Base-by-base conservation (phyloP, 2,797 vertebrate genomes). In the Tauraco hartlaubi region DNA sequence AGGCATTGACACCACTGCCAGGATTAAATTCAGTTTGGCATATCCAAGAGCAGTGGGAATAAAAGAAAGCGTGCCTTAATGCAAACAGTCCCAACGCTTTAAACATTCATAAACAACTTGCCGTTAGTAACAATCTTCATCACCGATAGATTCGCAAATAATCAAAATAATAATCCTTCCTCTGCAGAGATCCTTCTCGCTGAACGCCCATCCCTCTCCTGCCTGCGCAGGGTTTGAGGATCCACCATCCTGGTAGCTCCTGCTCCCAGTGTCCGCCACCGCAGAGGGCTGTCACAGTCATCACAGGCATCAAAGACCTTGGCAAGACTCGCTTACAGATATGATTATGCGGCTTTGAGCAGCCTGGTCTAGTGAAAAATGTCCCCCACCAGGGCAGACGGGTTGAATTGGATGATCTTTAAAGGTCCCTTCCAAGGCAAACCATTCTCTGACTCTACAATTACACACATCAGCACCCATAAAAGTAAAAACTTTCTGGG, bases 401-500 rank as follows among this genome's bases (percentile, higher is more conserved):
- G 22, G 33, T 16, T 59, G 15, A 35, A 59, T 15, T 17, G 6
- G 29, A 3, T 3, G 54, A 55, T 15, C 48, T 43, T 12, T 46
- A 11, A 48, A 8, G 14, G 26, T 28, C 46, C n/a, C 20, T 77
- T 56, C 61, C 56, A 29, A 33, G 12, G 6, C 39, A 52, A 28
- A 28, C 44, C n/a, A 3, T 39, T 46, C 19, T 31, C 39, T 31
- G 14, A 6, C n/a, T 41, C 68, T 5, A 1, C 8, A 16, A 48
- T 33, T 12, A 4, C 13, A 9, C 2, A 9, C 12, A 26, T 21
- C 71, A 31, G 9, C n/a, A 39, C 21, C 52, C 61, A 5, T 13
- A 3, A 20, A 18, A 25, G 15, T 4, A 9, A 58, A 33, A 23
- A 5, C 33, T 13, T 63, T 7, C 28, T 6, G 0, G 3, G 14